Percentiles rank a stretch among this genome's conserved stretches.
Evolutionary conservation across 2,888 invertebrate species (phyloP).

Genomic region (Melanchra persicariae): DNA sequence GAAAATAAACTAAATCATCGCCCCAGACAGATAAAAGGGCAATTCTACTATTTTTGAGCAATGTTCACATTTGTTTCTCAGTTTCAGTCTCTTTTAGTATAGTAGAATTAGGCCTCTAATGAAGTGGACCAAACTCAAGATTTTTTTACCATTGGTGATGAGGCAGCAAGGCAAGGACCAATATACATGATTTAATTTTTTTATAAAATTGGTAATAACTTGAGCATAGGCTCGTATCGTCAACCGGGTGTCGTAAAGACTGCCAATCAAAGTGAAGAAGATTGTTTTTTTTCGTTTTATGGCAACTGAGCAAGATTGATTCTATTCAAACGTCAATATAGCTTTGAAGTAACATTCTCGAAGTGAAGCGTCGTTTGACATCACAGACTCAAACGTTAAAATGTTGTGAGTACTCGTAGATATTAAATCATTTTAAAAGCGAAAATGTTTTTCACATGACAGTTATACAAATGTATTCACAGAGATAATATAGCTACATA

Average conservation of each 20-base stretch:
- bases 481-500: too few relatives aligned
- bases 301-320: conserved; percentile 31
- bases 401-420: neutral
- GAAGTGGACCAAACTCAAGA: neutral
- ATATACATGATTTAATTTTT: neutral
- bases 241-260: conserved; percentile 4
- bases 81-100: too few relatives aligned
- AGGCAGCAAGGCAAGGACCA: neutral
- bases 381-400: neutral
- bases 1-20: neutral
- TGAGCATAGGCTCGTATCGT: conserved; percentile 4
- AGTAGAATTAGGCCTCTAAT: neutral
- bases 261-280: conserved; percentile 37
- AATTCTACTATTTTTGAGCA: neutral
- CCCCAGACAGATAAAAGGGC: too few relatives aligned
- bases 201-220: conserved; percentile 10
- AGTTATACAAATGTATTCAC: neutral
- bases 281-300: too few relatives aligned
- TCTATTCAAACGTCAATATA: conserved; percentile 18
- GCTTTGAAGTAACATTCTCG: neutral
- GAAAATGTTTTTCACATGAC: neutral
- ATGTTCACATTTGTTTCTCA: too few relatives aligned
- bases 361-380: neutral
- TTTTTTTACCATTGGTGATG: neutral
- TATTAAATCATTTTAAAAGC: neutral